A percentile compares a stretch with the other conserved stretches of the same genome.
phyloP scores from a whole-genome alignment of 2,113 vertebrate genomes.

The Sula dactylatra region DNA sequence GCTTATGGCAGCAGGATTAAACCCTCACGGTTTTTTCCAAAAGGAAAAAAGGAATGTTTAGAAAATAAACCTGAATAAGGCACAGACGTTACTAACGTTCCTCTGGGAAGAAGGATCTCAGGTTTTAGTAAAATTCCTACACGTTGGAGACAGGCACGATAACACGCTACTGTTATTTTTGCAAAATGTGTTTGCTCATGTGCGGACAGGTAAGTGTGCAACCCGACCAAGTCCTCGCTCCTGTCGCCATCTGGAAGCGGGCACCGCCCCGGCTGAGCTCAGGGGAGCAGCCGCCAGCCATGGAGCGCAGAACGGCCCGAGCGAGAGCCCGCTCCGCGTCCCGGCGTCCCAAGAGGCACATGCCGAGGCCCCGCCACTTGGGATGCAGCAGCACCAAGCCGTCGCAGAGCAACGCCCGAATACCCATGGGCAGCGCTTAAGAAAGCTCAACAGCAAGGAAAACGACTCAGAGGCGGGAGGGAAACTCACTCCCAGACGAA shows the following conservation, averaged over 20 bases:
- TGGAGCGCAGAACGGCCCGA: neutral
- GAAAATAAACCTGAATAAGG: neutral
- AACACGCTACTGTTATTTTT: neutral
- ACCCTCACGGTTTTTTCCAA: neutral
- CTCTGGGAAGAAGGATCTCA: neutral
- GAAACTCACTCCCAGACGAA: neutral
- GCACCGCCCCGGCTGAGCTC: fast-evolving
- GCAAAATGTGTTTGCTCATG: neutral
- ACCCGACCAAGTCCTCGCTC: neutral
- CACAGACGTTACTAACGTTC: fast-evolving
- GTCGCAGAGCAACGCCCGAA: neutral
- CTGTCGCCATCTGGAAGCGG: neutral
- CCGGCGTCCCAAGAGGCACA: too few species aligned
- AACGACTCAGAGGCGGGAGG: neutral
- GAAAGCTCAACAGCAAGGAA: neutral
- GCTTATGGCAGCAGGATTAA: neutral
- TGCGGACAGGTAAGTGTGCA: neutral
- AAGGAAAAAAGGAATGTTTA: neutral
- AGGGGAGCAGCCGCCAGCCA: neutral
- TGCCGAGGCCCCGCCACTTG: fast-evolving
- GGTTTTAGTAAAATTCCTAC: neutral
- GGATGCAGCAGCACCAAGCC: neutral
- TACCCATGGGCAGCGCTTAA: neutral
- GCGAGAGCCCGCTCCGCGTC: fast-evolving
- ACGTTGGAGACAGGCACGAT: neutral